A percentile compares a stretch with the other conserved stretches of the same genome.
Conservation (phyloP, 2,888 invertebrate species). For the Parelbella ahira region DNA sequence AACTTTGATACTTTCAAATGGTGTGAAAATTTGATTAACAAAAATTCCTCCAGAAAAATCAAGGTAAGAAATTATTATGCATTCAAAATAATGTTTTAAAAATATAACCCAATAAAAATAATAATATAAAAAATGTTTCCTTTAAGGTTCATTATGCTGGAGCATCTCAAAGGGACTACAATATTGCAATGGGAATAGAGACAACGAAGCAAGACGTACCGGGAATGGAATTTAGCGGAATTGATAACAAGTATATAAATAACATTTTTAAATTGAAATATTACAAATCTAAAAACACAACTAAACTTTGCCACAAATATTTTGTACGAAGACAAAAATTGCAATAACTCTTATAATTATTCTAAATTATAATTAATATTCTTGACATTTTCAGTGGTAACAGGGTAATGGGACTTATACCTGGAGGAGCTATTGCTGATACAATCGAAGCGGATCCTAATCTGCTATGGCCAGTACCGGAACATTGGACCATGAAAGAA, state of each 20-base stretch:
- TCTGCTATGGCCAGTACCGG: slow-evolving; percentile 83
- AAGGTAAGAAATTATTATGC: slow-evolving; percentile 1
- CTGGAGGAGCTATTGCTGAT: slow-evolving; percentile 73
- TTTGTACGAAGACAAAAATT: too few species aligned
- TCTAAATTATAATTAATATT: too few species aligned
- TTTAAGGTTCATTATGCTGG: slow-evolving; percentile 23
- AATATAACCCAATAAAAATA: too few species aligned
- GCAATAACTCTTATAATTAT: too few species aligned
- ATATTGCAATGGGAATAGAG: not conserved
- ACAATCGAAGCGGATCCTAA: slow-evolving; percentile 72
- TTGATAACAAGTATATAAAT: slow-evolving; percentile 17
- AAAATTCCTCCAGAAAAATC: not conserved
- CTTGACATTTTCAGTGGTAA: too few species aligned
- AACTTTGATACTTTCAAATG: not conserved
- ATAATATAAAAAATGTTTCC: too few species aligned
- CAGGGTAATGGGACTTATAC: slow-evolving; percentile 83
- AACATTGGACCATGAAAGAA: slow-evolving; percentile 83
- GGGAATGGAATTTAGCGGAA: slow-evolving; percentile 27
- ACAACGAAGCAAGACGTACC: not conserved
- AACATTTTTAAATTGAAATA: too few species aligned
- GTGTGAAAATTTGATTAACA: not conserved
- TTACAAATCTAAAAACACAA: too few species aligned
- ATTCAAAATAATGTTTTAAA: too few species aligned
- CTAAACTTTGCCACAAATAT: too few species aligned
- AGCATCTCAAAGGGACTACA: slow-evolving; percentile 1